phyloP scores from a whole-genome alignment of 2,113 vertebrate genomes.

The Lepisosteus osseus region DNA sequence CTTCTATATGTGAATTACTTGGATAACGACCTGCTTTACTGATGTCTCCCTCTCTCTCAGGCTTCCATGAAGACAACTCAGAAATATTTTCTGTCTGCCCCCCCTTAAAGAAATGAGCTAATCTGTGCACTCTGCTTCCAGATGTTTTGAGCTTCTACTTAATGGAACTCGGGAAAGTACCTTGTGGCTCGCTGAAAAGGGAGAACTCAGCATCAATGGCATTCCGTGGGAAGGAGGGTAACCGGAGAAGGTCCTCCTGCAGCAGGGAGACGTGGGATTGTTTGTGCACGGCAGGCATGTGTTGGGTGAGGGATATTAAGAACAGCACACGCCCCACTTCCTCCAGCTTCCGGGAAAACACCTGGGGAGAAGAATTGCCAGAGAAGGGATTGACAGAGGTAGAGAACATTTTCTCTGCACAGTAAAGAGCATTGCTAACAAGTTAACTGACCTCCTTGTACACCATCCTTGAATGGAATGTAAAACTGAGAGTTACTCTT shows the following conservation, averaged over 20 bases:
- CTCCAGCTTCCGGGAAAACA: constrained; percentile 94
- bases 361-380: constrained; percentile 55
- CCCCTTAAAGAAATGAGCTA: no score
- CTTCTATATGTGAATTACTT: no score
- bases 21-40: no score
- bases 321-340: constrained; percentile 93
- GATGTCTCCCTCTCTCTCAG: no score
- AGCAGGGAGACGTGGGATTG: constrained; percentile 97
- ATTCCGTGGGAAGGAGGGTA: constrained; percentile 92
- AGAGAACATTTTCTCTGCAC: neutral
- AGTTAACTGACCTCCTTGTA: no score
- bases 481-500: no score
- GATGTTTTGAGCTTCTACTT: no score
- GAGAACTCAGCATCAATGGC: constrained; percentile 96
- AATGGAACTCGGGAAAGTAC: constrained; percentile 45
- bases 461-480: no score
- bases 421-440: no score
- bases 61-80: no score
- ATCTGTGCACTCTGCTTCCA: neutral
- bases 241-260: constrained; percentile 92
- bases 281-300: constrained; percentile 89
- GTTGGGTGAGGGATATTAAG: constrained; percentile 92
- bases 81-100: no score
- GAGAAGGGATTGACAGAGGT: neutral
- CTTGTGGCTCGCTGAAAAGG: constrained; percentile 88